Evolutionary conservation across 2,797 vertebrate genomes (phyloP), one percentile per base, ranked within the genome.

Genomic region (Lacerta agilis): DNA sequence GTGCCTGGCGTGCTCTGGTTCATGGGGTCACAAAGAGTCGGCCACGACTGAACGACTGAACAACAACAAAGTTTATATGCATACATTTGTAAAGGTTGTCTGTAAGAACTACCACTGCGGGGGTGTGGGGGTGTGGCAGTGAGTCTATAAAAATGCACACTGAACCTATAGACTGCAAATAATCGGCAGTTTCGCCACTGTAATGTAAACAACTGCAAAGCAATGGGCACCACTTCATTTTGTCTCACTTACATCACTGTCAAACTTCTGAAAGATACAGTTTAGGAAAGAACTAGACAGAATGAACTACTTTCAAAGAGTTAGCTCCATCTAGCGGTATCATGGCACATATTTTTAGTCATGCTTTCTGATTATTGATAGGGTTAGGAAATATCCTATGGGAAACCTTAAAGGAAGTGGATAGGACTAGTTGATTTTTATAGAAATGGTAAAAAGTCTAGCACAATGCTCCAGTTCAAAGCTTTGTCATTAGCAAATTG

Each of bases 281-380:
- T 61, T 41, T 38, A 23, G 36, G 6, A 66, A 64, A 33, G 36
- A 36, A 87, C 49, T 25, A 69, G 71, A 11, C 1, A 25, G 17
- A 23, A 0, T 23, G 10, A 6, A 55, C 23, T 49, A 86, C 86
- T 94, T 94, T 94, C 92, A 92, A 94, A 88, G 90, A 92, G 49
- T 23, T 61, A 91, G 90, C 93, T 77, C 96, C 96, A 96, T 90
- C 97, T 97, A 95, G 95, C 94, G 96, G 91, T 78, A 55, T 0
- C 77, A 17, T 29, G n/a, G 87, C 27, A 79, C 9, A 89, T 55
- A 8, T 64, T 84, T 84, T 23, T 80, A 88, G 90, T 27, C 33
- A 0, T n/a, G 1, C 41, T 0, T 82, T 86, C 29, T 15, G 66
- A 11, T 67, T 79, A 8, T 82, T 85, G 36, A 38, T 0, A 25